Evolutionary conservation across 2,888 invertebrate species (phyloP).

Genomic region (Apeira syringaria): DNA sequence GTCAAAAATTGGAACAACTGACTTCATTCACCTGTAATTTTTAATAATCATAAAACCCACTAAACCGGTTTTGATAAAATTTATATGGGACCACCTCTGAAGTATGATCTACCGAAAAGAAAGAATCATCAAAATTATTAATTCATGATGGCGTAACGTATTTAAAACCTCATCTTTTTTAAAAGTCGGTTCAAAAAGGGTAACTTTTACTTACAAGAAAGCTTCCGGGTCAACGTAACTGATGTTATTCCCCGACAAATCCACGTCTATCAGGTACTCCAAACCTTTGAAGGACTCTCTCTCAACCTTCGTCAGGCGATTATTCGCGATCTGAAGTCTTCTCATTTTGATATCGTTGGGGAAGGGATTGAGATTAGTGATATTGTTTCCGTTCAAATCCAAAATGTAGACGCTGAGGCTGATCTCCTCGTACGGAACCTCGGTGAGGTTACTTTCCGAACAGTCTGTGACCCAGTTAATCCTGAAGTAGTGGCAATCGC

Average conservation of each 20-base stretch:
- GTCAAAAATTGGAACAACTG: too few relatives aligned
- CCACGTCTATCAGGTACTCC: conserved; percentile 87
- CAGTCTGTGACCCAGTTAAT: conserved; percentile 91
- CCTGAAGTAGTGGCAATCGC: conserved; percentile 90
- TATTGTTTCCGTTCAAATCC: conserved; percentile 88
- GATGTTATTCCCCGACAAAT: conserved; percentile 87
- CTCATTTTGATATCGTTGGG: conserved; percentile 88
- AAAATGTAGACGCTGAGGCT: conserved; percentile 88
- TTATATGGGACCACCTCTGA: too few relatives aligned
- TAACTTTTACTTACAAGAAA: conserved; percentile 83
- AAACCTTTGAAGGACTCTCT: conserved; percentile 86
- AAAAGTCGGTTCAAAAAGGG: too few relatives aligned
- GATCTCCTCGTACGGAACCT: conserved; percentile 87
- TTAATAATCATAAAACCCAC: too few relatives aligned
- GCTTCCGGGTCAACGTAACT: conserved; percentile 85
- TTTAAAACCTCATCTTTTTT: too few relatives aligned
- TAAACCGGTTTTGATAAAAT: too few relatives aligned
- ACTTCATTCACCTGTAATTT: too few relatives aligned
- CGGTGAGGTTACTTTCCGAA: conserved; percentile 88
- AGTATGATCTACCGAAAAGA: too few relatives aligned
- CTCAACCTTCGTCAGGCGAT: conserved; percentile 83
- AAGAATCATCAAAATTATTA: too few relatives aligned
- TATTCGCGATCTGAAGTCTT: conserved; percentile 87
- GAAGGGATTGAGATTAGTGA: conserved; percentile 84
- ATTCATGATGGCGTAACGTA: too few relatives aligned